A percentile compares a stretch with the other conserved stretches of the same genome.
Evolutionary conservation across 2,113 vertebrate genomes (phyloP).

Genomic region (Gnathochromis pfefferi): DNA sequence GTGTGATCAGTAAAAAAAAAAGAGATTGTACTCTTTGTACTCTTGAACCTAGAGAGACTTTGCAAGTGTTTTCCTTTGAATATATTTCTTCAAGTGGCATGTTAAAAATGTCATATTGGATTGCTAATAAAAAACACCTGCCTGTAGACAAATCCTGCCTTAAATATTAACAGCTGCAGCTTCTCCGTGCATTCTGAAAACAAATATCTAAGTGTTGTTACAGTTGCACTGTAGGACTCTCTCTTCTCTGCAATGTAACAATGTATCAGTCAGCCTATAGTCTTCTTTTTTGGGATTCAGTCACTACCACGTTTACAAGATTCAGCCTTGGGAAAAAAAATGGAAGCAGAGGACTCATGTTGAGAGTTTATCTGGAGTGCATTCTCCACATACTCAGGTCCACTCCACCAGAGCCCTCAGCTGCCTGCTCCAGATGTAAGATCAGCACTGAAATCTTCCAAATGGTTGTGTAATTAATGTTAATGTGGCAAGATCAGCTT

Average conservation of each 20-base stretch:
- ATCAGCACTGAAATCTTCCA: slow-evolving; percentile 35
- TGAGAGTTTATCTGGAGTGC: slow-evolving; percentile 34
- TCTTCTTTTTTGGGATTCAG: neutral
- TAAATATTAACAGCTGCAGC: neutral
- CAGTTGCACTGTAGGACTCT: neutral
- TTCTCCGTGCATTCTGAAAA: neutral
- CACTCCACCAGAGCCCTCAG: slow-evolving; percentile 7
- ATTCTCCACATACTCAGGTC: slow-evolving; percentile 28
- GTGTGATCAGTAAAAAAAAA: neutral
- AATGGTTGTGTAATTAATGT: slow-evolving; percentile 52
- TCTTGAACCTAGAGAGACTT: neutral
- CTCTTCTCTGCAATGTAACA: neutral
- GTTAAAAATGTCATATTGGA: neutral
- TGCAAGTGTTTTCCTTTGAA: neutral
- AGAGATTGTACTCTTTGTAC: neutral
- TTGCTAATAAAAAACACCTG: neutral
- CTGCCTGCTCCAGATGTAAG: slow-evolving; percentile 45
- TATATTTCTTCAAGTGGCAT: neutral
- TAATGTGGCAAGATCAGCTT: slow-evolving; percentile 60
- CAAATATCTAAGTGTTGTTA: neutral
- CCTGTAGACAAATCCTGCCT: neutral
- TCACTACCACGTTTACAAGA: slow-evolving; percentile 12
- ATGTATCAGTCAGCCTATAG: neutral
- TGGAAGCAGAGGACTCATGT: neutral
- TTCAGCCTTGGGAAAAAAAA: neutral